Conservation (phyloP, 2,797 vertebrate species). For the Hipposideros larvatus region DNA sequence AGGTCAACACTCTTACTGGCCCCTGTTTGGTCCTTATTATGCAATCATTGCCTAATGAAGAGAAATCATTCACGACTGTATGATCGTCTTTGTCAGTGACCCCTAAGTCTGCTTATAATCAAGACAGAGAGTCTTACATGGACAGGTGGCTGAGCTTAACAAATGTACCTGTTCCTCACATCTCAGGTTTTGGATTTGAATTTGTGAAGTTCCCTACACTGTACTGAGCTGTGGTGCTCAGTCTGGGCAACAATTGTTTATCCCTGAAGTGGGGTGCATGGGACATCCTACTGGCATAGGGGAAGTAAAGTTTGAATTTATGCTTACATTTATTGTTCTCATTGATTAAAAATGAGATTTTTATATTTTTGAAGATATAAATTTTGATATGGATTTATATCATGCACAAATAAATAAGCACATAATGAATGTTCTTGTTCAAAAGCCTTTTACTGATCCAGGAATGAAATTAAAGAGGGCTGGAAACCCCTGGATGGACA, state of each 20-base stretch:
- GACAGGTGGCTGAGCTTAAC: background rate
- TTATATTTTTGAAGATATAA: background rate
- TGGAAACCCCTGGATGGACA: background rate
- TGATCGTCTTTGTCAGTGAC: background rate
- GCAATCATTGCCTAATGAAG: background rate
- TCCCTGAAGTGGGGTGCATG: background rate
- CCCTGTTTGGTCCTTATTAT: background rate
- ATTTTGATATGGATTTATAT: background rate
- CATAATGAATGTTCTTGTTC: background rate
- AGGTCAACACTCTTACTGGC: rapidly evolving
- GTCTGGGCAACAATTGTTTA: rapidly evolving
- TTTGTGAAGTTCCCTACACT: background rate
- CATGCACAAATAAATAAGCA: background rate
- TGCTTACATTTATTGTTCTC: background rate
- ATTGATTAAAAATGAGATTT: background rate
- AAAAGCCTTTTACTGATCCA: background rate
- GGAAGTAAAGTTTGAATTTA: background rate
- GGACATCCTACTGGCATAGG: background rate
- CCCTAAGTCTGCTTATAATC: background rate
- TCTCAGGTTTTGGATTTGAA: background rate
- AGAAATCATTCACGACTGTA: background rate
- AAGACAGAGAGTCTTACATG: background rate
- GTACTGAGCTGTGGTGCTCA: background rate
- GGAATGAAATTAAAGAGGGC: background rate
- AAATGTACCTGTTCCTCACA: background rate